Conservation (phyloP, 2,113 vertebrate species). For the Anser brachyrhynchus region DNA sequence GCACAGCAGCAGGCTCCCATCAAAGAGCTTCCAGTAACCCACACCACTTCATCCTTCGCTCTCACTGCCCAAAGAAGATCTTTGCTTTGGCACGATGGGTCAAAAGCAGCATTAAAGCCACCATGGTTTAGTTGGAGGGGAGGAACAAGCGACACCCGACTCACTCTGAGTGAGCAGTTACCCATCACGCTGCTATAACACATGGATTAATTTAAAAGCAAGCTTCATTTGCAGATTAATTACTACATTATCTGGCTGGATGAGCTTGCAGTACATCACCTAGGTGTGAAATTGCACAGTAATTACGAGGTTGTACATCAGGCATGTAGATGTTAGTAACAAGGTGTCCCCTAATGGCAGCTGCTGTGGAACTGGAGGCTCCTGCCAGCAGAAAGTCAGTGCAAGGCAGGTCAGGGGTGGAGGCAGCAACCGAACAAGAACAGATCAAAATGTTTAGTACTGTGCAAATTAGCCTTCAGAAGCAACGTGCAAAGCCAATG, state of each 20-base stretch:
- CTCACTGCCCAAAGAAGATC: rapidly evolving
- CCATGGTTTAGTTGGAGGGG: background rate
- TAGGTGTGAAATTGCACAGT: constrained; percentile 14
- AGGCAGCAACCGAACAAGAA: background rate
- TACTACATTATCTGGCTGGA: constrained; percentile 19
- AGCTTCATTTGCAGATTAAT: constrained; percentile 50
- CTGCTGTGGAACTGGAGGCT: background rate
- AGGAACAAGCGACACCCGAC: background rate
- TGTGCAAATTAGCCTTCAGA: background rate
- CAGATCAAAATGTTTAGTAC: background rate
- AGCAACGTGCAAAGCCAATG: background rate
- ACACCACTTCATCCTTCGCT: background rate
- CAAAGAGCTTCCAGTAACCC: background rate
- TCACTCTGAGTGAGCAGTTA: background rate
- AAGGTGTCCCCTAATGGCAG: constrained; percentile 36
- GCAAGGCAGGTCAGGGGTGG: constrained; percentile 2
- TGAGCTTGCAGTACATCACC: constrained; percentile 32
- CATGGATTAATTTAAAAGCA: constrained; percentile 38
- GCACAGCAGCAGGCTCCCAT: background rate
- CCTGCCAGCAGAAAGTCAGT: background rate
- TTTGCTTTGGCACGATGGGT: background rate
- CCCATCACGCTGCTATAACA: background rate
- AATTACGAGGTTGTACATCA: background rate
- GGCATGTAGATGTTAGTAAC: background rate
- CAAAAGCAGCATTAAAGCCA: background rate